Evolutionary conservation across 2,113 vertebrate genomes (phyloP).

Genomic region (Lasiurus cinereus): DNA sequence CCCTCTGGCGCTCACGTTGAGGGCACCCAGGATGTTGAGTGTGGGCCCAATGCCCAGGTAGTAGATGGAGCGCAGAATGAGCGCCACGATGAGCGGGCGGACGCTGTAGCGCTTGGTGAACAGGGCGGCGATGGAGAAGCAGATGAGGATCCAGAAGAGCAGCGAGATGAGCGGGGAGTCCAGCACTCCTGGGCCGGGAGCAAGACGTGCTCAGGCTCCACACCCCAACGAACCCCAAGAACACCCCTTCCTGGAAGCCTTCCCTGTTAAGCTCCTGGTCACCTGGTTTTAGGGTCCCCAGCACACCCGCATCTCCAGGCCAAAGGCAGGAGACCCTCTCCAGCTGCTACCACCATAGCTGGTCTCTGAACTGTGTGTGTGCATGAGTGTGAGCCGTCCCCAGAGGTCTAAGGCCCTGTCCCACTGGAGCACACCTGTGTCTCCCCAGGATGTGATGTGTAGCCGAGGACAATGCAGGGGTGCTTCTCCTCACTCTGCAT

Average conservation of each 20-base stretch:
- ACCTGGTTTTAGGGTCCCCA: not conserved
- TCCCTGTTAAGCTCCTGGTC: not conserved
- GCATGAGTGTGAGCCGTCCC: rapidly evolving
- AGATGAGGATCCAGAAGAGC: slow-evolving; percentile 95
- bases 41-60: slow-evolving; percentile 97
- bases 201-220: not conserved
- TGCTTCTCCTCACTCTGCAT: not conserved
- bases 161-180: slow-evolving; percentile 93
- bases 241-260: not conserved
- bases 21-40: slow-evolving; percentile 93
- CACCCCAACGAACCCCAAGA: not conserved
- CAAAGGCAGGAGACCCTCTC: too few relatives aligned
- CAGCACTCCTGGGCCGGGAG: slow-evolving; percentile 88
- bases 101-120: slow-evolving; percentile 94
- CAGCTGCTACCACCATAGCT: not conserved
- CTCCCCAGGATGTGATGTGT: not conserved
- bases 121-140: slow-evolving; percentile 93
- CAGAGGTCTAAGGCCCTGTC: too few relatives aligned
- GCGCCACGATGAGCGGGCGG: slow-evolving; percentile 93
- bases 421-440: not conserved
- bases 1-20: slow-evolving; percentile 88
- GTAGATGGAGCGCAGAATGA: slow-evolving; percentile 96
- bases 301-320: not conserved
- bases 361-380: not conserved
- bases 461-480: not conserved